Conservation (phyloP, 2,797 vertebrate species). For the Cynopterus sphinx region DNA sequence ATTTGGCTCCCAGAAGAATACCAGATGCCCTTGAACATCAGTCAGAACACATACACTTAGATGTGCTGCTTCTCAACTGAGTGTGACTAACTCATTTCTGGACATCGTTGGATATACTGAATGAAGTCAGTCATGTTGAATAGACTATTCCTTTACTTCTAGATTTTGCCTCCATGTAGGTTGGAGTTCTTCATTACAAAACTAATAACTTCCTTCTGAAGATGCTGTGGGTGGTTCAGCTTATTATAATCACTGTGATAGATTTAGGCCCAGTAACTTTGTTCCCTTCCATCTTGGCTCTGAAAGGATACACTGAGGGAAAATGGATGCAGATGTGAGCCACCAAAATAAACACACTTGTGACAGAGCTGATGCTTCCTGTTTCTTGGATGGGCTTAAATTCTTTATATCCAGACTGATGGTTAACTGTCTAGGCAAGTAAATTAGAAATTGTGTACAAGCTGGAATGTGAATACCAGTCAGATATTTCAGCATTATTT, state of each 20-base stretch:
- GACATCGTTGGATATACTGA: background rate
- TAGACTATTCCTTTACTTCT: conserved; percentile 46
- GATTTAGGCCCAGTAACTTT: conserved; percentile 68
- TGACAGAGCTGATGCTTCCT: conserved; percentile 68
- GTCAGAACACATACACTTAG: background rate
- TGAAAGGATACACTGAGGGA: conserved; percentile 57
- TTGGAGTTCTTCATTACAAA: conserved; percentile 63
- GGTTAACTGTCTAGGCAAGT: conserved; percentile 59
- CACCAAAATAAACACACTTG: conserved; percentile 68
- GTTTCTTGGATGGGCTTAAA: conserved; percentile 62
- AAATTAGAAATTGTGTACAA: conserved; percentile 65
- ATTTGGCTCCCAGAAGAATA: background rate
- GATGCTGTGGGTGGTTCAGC: conserved; percentile 61
- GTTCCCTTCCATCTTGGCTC: conserved; percentile 42
- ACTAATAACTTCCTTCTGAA: conserved; percentile 56
- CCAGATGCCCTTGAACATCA: background rate
- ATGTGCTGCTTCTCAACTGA: background rate
- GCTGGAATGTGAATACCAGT: conserved; percentile 59
- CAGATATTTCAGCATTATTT: conserved; percentile 55
- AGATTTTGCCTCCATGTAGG: conserved; percentile 34
- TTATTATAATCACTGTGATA: conserved; percentile 58
- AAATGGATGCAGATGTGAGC: conserved; percentile 74
- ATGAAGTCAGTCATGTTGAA: conserved; percentile 44
- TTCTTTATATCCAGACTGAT: conserved; percentile 66
- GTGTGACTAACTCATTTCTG: background rate